Conservation (phyloP, 1,140 invertebrate species). For the Matsumurasca onukii region DNA sequence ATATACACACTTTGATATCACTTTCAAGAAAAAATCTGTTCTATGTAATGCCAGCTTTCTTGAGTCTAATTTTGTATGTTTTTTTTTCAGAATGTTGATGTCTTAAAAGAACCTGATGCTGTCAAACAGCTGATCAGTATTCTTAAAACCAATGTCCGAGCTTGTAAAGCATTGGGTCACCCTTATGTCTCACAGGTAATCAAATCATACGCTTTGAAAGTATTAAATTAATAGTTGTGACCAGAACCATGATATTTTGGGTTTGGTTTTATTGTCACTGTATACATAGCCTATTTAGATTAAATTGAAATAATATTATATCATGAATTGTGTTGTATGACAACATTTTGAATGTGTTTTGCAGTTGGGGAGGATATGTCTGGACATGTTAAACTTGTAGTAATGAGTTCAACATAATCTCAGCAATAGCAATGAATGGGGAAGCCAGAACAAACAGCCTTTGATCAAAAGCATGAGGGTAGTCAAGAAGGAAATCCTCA, state of each 20-base stretch:
- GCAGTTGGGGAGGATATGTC: constrained; percentile 90
- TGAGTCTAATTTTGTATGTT: too few species aligned
- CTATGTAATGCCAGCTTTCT: too few species aligned
- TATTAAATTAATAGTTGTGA: background rate
- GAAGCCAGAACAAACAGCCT: constrained; percentile 96
- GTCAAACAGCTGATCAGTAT: constrained; percentile 98
- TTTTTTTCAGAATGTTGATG: constrained; percentile 88
- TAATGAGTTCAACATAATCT: constrained; percentile 97
- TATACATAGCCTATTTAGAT: too few species aligned
- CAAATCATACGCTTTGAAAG: background rate
- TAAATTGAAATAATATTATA: background rate
- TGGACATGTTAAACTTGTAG: constrained; percentile 99
- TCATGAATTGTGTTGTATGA: background rate
- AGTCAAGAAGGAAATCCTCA: constrained; percentile 99
- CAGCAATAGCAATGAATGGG: constrained; percentile 93
- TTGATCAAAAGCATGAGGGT: constrained; percentile 98
- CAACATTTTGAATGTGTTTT: constrained; percentile 36
- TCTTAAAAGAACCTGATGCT: constrained; percentile 93
- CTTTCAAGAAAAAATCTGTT: too few species aligned
- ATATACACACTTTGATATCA: too few species aligned
- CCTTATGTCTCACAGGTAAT: constrained; percentile 86
- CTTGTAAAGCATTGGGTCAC: constrained; percentile 96
- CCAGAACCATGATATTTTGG: background rate
- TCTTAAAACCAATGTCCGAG: constrained; percentile 97
- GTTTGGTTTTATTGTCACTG: background rate